Conservation (phyloP, 2,888 invertebrate genomes). For the Phytoseiulus persimilis region DNA sequence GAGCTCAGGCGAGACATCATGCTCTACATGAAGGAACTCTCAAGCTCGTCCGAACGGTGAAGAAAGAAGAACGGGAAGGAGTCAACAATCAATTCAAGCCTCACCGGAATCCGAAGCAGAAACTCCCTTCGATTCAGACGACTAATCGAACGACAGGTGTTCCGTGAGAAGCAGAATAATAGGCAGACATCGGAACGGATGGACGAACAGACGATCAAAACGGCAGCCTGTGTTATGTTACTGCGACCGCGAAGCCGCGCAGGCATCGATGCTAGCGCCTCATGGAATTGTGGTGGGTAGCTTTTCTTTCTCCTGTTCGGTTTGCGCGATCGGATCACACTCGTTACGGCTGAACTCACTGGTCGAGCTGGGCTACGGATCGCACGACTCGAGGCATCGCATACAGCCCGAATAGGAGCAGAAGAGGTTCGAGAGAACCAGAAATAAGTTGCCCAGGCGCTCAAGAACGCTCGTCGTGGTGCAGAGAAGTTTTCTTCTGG, state of each 20-base stretch:
- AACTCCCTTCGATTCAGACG: neutral
- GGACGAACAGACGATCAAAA: neutral
- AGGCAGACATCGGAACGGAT: neutral
- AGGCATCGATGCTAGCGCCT: neutral
- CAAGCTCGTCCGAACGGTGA: neutral
- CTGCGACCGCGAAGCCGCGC: neutral
- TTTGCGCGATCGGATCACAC: neutral
- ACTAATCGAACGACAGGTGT: constrained; percentile 5
- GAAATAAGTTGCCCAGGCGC: too few relatives aligned
- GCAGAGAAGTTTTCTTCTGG: too few relatives aligned
- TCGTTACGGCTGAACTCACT: neutral
- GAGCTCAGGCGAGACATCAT: too few relatives aligned
- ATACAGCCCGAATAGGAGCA: too few relatives aligned
- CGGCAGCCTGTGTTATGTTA: neutral
- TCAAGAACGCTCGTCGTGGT: too few relatives aligned
- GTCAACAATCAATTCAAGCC: neutral
- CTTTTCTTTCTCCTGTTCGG: neutral
- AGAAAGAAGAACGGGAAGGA: neutral
- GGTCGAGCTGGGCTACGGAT: neutral
- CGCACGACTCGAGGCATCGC: too few relatives aligned
- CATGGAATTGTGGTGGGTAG: neutral
- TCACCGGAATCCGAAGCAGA: neutral
- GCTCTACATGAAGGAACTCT: too few relatives aligned
- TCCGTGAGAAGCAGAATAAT: neutral
- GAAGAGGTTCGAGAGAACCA: too few relatives aligned